These are phyloP conservation scores for Caretta caretta DNA, from an alignment of 2,113 vertebrate species.

Conservation along the genomic window DNA sequence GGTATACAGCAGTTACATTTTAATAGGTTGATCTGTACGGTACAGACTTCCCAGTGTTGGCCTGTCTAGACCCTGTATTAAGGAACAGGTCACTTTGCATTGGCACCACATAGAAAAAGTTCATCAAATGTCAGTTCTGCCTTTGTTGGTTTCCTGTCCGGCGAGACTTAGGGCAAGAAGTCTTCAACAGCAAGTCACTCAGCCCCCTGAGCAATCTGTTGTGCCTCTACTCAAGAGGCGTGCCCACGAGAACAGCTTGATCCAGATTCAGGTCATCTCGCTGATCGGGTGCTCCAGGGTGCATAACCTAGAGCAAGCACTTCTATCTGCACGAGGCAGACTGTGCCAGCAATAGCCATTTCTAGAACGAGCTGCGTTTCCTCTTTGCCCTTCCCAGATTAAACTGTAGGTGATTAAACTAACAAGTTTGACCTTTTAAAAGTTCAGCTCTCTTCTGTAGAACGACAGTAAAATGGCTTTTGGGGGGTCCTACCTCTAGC, in stretches of 20 bases:
- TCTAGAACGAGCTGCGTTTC: accelerated
- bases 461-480: accelerated
- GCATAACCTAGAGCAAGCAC: background rate
- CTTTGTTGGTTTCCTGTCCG: background rate
- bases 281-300: background rate
- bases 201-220: background rate
- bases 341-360: background rate
- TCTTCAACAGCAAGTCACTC: background rate
- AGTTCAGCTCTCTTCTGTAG: background rate
- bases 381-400: background rate
- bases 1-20: accelerated
- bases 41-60: background rate
- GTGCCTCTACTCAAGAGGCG: background rate
- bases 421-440: background rate
- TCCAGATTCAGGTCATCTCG: background rate
- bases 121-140: background rate
- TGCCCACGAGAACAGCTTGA: background rate
- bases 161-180: background rate
- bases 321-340: accelerated
- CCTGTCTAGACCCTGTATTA: accelerated
- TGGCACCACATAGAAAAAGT: accelerated
- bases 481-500: background rate
- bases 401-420: accelerated
- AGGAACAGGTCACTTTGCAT: background rate
- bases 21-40: accelerated